Conservation (phyloP, 1,140 invertebrate species). For the Andricus grossulariae region DNA sequence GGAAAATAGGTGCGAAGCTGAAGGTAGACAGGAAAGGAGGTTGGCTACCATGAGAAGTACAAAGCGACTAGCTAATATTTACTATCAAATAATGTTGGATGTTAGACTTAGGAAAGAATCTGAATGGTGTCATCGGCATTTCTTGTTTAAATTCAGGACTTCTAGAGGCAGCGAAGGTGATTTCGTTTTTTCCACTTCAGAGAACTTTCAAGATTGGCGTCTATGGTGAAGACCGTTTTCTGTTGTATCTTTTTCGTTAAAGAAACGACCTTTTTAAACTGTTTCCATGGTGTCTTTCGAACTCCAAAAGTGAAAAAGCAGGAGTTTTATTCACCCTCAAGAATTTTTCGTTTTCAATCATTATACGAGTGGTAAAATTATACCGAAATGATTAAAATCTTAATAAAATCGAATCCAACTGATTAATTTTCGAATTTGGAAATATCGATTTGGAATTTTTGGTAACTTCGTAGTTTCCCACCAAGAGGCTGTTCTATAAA, state of each 20-base stretch:
- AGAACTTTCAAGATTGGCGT: background rate
- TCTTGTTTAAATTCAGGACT: constrained; percentile 64
- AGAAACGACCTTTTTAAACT: too few relatives aligned
- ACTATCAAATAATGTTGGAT: constrained; percentile 52
- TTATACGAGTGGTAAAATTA: too few relatives aligned
- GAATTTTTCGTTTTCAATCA: too few relatives aligned
- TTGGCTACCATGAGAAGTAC: constrained; percentile 44
- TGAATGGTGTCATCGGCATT: constrained; percentile 53
- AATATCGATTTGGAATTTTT: background rate
- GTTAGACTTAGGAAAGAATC: background rate
- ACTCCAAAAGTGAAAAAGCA: too few relatives aligned
- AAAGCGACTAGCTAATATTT: constrained; percentile 49
- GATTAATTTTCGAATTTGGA: too few relatives aligned
- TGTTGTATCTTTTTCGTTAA: too few relatives aligned
- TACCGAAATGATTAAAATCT: too few relatives aligned
- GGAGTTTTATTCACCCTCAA: too few relatives aligned
- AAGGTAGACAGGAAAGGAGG: constrained; percentile 34
- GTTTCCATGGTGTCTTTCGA: too few relatives aligned
- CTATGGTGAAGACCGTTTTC: too few relatives aligned
- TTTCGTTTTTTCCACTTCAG: constrained; percentile 46
- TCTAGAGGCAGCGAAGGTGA: constrained; percentile 51
- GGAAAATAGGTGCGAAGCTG: constrained; percentile 26
- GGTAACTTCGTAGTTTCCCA: background rate
- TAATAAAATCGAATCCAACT: too few relatives aligned
- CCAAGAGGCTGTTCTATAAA: background rate